Evolutionary conservation across 2,888 invertebrate genomes (phyloP).

Genomic region (Cryptus viduatorius): DNA sequence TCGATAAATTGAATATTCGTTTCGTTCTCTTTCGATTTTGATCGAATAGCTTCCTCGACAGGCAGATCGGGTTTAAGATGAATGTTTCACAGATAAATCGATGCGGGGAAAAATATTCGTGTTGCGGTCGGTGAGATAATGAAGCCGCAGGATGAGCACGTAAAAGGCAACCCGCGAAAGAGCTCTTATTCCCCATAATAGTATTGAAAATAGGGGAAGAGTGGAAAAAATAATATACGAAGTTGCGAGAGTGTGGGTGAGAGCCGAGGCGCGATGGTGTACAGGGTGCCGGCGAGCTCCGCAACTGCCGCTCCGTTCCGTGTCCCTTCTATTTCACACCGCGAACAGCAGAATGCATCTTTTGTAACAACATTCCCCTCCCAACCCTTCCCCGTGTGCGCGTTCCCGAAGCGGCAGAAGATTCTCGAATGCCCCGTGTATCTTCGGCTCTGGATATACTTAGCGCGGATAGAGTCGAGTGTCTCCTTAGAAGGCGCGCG

Average conservation of each 20-base stretch:
- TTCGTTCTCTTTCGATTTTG: constrained; percentile 29
- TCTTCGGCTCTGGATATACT: constrained; percentile 33
- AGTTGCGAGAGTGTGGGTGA: constrained; percentile 38
- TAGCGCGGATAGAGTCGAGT: constrained; percentile 16
- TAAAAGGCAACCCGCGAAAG: constrained; percentile 30
- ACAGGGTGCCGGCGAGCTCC: constrained; percentile 13
- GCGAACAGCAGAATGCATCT: constrained; percentile 54
- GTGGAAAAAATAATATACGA: constrained; percentile 13
- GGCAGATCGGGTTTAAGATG: neutral
- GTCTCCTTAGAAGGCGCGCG: constrained; percentile 63
- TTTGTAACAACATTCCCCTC: constrained; percentile 43
- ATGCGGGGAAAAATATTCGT: constrained; percentile 51
- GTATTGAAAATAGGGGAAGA: constrained; percentile 28
- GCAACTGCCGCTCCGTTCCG: constrained; percentile 26
- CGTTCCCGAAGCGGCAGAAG: constrained; percentile 16
- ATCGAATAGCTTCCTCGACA: constrained; percentile 10
- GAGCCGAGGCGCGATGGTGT: constrained; percentile 32
- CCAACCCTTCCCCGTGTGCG: neutral
- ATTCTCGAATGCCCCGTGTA: constrained; percentile 32
- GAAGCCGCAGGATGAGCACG: constrained; percentile 61
- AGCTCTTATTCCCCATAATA: constrained; percentile 34
- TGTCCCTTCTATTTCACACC: constrained; percentile 53
- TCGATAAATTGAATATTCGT: neutral
- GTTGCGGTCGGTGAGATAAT: constrained; percentile 64
- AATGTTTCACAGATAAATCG: neutral